Evolutionary conservation across 2,888 invertebrate genomes (phyloP).

Genomic region (Malthinus seriepunctatus): DNA sequence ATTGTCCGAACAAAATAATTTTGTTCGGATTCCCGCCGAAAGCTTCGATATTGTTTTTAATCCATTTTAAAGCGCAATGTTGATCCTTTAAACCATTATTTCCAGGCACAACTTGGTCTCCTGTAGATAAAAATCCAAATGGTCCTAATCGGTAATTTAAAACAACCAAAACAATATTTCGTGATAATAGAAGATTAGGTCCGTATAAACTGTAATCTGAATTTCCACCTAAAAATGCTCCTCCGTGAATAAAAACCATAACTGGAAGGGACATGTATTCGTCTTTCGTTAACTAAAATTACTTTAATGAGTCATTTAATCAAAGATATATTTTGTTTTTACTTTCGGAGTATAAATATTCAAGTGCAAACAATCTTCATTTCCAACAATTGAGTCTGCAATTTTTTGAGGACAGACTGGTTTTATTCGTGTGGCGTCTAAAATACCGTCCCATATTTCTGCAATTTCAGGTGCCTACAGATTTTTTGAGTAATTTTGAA

Average conservation of each 20-base stretch:
- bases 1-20: slow-evolving; percentile 50
- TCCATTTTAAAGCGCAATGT: slow-evolving; percentile 49
- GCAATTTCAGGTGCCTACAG: slow-evolving; percentile 45
- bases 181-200: slow-evolving; percentile 70
- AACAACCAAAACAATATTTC: slow-evolving; percentile 64
- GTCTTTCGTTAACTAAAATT: neutral
- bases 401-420: slow-evolving; percentile 67
- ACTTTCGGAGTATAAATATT: slow-evolving; percentile 68
- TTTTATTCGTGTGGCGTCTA: slow-evolving; percentile 67
- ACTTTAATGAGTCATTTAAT: neutral
- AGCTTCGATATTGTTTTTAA: slow-evolving; percentile 36
- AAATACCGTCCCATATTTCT: slow-evolving; percentile 64
- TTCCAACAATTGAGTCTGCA: slow-evolving; percentile 60
- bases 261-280: slow-evolving; percentile 60
- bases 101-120: slow-evolving; percentile 47
- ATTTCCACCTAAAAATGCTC: slow-evolving; percentile 76
- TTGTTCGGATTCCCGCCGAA: slow-evolving; percentile 44
- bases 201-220: slow-evolving; percentile 71
- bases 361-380: slow-evolving; percentile 83
- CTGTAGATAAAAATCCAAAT: slow-evolving; percentile 42
- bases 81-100: slow-evolving; percentile 37
- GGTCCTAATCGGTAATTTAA: slow-evolving; percentile 36
- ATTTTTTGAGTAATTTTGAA: neutral
- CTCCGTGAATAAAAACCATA: slow-evolving; percentile 76
- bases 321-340: neutral